Evolutionary conservation across 1,140 invertebrate genomes (phyloP), one percentile per base, ranked within the genome.

Genomic region (Eriocheir sinensis): DNA sequence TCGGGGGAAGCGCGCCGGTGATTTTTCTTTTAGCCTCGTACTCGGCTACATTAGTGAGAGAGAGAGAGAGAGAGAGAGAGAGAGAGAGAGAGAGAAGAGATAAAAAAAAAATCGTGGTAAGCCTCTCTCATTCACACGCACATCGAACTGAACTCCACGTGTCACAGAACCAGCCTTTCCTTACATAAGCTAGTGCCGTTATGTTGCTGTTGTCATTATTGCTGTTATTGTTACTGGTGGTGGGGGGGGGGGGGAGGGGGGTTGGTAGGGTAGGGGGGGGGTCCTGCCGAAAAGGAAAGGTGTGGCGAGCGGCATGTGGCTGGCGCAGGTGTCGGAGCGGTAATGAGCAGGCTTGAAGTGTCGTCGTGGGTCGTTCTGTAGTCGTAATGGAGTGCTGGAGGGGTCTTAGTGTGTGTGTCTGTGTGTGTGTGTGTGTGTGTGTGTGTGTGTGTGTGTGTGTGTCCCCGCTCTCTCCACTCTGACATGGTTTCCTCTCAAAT

Each of bases 81-180:
- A 72, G 60, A 72, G 60, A 72, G 60, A 72, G 60, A 72, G 60
- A 72, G 60, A 72, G 60, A 60, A 72, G 60, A 72, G 60, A 72
- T 21, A 72, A n/a, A 72, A n/a, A 72, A n/a, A 72, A n/a, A 72
- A 48, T 15, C 4, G 44, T 8, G 60, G n/a, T n/a, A n/a, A 72
- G 2, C 6, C 60, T n/a, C 8, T 72, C 60, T n/a, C 60, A n/a
- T n/a, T n/a, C n/a, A n/a, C n/a, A n/a, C n/a, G n/a, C n/a, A n/a
- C n/a, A n/a, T n/a, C n/a, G n/a, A n/a, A n/a, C n/a, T n/a, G n/a
- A n/a, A n/a, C n/a, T n/a, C n/a, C n/a, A n/a, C n/a, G n/a, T n/a
- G n/a, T n/a, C n/a, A n/a, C n/a, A n/a, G n/a, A n/a, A n/a, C n/a
- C n/a, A n/a, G n/a, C n/a, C n/a, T n/a, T n/a, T 21, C 60, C n/a